Conservation (phyloP, 2,888 invertebrate genomes). For the Phortica magna region DNA sequence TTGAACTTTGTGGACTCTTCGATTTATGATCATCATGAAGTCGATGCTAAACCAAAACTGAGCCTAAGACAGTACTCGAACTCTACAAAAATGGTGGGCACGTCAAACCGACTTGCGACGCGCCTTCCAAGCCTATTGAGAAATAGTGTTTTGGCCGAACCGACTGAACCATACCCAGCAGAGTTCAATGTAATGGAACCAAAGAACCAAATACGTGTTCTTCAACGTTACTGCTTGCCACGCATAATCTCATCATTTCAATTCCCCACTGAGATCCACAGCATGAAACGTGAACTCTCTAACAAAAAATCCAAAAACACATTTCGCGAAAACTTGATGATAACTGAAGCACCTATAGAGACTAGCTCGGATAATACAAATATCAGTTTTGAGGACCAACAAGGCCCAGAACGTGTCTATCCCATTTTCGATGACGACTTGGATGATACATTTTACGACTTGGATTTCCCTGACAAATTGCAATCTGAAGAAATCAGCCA, state of each 20-base stretch:
- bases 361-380: constrained; percentile 7
- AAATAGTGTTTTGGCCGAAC: neutral
- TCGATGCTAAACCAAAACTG: neutral
- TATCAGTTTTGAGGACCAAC: constrained; percentile 57
- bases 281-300: constrained; percentile 40
- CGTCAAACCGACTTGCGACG: neutral
- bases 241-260: constrained; percentile 69
- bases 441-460: neutral
- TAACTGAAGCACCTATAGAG: neutral
- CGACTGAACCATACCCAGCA: neutral
- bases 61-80: neutral
- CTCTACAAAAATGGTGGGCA: neutral
- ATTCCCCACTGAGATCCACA: constrained; percentile 62
- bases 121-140: neutral
- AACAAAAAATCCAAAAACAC: constrained; percentile 42
- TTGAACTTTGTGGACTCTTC: too few relatives aligned
- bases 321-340: too few relatives aligned
- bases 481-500: neutral
- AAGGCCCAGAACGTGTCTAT: constrained; percentile 66
- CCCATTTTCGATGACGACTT: constrained; percentile 50
- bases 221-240: constrained; percentile 58
- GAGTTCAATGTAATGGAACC: neutral
- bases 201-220: neutral
- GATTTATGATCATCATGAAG: too few relatives aligned
- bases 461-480: neutral